Evolutionary conservation across 30 jellyfish, hydroid and myxozoan genomes (phyloP).

Genomic region (Turritopsis dohrnii): DNA sequence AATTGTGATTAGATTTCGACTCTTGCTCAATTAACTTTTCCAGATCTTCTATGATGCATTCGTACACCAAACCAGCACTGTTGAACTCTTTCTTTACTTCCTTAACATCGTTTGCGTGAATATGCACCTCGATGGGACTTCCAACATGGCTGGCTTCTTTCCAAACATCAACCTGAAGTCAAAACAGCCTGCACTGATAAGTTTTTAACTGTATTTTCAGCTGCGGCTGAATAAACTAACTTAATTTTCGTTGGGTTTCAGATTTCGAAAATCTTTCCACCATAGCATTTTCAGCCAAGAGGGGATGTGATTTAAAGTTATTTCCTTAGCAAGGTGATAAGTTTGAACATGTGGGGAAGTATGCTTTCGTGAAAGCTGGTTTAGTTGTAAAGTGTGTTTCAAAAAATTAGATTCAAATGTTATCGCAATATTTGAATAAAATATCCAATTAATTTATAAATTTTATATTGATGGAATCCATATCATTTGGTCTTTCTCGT

Average conservation of each 20-base stretch:
- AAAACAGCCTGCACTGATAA: background rate
- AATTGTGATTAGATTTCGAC: constrained; percentile 40
- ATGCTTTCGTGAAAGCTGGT: too few species aligned
- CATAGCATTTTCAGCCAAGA: too few species aligned
- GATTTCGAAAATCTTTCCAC: too few species aligned
- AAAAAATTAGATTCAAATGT: too few species aligned
- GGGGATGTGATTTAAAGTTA: too few species aligned
- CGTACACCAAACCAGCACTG: constrained; percentile 20
- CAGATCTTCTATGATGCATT: constrained; percentile 40
- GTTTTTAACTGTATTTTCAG: background rate
- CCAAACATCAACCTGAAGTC: constrained; percentile 7
- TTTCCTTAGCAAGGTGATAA: background rate
- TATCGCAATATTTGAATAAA: too few species aligned
- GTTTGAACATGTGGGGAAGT: background rate
- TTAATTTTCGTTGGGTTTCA: background rate
- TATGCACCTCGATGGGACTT: constrained; percentile 50
- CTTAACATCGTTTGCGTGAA: constrained; percentile 43
- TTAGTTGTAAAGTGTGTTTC: too few species aligned
- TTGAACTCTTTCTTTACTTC: constrained; percentile 1
- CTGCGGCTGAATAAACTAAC: too few species aligned
- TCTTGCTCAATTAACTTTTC: constrained; percentile 45
- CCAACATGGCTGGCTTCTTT: constrained; percentile 50
- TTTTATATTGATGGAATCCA: too few species aligned
- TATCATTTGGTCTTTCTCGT: too few species aligned
- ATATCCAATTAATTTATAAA: too few species aligned